phyloP scores from a whole-genome alignment of 2,113 vertebrate species.

The Halichoerus grypus region DNA sequence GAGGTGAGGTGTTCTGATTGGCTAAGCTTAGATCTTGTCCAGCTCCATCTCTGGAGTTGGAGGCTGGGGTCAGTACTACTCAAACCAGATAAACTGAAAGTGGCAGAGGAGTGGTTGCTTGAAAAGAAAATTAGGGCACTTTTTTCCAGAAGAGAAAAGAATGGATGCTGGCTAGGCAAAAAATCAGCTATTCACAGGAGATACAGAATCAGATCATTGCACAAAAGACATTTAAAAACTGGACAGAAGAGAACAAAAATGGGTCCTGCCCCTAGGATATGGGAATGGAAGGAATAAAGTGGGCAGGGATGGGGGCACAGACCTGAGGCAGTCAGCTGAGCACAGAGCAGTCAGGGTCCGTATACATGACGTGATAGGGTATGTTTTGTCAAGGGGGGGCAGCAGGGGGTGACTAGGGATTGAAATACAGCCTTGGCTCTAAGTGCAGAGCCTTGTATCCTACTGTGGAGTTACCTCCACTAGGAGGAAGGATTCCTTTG shows the following conservation, averaged over 20 bases:
- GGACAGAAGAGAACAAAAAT: slow-evolving; percentile 1
- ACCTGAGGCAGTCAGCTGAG: background rate
- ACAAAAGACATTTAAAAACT: background rate
- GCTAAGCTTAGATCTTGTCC: background rate
- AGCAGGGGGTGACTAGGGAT: too few species aligned
- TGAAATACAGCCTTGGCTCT: slow-evolving; percentile 18
- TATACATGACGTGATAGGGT: background rate
- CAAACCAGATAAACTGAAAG: background rate
- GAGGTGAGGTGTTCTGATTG: background rate
- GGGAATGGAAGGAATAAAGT: background rate
- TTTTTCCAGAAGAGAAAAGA: background rate
- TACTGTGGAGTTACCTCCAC: background rate
- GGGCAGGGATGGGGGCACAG: background rate
- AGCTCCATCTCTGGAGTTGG: background rate
- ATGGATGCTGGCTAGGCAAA: slow-evolving; percentile 10
- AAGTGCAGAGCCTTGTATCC: background rate
- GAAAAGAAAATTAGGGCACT: background rate
- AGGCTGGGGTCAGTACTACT: background rate
- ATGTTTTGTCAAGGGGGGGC: background rate
- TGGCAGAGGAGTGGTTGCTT: background rate
- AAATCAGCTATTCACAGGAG: background rate
- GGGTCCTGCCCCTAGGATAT: background rate
- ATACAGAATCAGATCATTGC: slow-evolving; percentile 38
- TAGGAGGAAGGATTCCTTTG: background rate
- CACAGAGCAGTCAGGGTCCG: background rate